Percentiles rank a stretch among this genome's conserved stretches.
Evolutionary conservation across 2,888 invertebrate genomes (phyloP).

Genomic region (Pachymerium ferrugineum): DNA sequence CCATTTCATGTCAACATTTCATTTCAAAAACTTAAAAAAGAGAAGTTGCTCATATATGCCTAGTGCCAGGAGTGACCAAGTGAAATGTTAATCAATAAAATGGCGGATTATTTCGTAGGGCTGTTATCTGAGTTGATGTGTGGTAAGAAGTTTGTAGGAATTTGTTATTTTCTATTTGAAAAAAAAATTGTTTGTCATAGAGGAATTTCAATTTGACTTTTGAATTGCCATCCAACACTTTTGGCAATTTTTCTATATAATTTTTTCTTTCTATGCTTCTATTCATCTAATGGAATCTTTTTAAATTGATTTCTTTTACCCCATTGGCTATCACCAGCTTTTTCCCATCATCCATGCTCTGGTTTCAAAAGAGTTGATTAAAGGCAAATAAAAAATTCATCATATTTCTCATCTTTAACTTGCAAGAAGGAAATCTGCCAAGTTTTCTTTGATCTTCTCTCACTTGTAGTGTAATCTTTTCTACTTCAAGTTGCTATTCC

Average conservation of each 20-base stretch:
- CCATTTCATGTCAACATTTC: no score
- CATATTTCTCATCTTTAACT: slow-evolving; percentile 2
- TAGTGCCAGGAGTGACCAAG: slow-evolving; percentile 4
- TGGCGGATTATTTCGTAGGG: slow-evolving; percentile 10
- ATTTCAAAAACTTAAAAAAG: no score
- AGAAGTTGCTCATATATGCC: background rate
- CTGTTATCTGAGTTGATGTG: no score
- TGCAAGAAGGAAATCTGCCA: background rate
- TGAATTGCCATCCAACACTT: background rate
- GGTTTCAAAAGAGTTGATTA: background rate
- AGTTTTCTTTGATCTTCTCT: background rate
- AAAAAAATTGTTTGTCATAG: no score
- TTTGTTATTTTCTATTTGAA: background rate
- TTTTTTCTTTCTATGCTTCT: background rate
- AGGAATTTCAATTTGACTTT: no score
- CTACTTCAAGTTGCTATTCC: background rate
- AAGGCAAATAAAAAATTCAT: slow-evolving; percentile 20
- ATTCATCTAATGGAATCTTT: background rate
- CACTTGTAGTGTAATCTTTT: background rate
- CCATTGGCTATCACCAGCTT: background rate
- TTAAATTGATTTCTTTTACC: background rate
- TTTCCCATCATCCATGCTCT: background rate
- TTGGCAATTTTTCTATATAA: background rate
- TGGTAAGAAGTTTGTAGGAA: no score
- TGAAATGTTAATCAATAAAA: slow-evolving; percentile 18